These are phyloP conservation scores for Cynodonichthys magdalenae DNA, from an alignment of 2,797 vertebrate species.

Conservation along the genomic window DNA sequence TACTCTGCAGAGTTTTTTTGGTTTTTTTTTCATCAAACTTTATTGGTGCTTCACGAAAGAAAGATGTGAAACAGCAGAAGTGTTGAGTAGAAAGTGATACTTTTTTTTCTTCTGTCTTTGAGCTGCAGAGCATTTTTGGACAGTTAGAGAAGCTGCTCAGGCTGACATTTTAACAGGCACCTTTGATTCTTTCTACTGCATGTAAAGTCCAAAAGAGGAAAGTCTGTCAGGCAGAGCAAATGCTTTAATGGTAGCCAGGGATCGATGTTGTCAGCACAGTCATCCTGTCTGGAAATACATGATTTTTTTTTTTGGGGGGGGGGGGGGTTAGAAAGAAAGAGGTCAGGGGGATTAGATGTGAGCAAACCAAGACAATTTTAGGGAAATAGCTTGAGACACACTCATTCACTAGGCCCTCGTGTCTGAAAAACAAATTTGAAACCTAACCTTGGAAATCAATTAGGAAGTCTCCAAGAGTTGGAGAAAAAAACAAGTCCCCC, in stretches of 20 bases:
- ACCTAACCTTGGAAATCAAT: conserved; percentile 85
- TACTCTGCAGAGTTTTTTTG: conserved; percentile 24
- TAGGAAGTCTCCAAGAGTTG: conserved; percentile 74
- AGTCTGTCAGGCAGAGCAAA: conserved; percentile 84
- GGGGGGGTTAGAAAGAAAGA: conserved; percentile 4
- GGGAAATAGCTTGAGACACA: conserved; percentile 68
- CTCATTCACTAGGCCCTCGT: conserved; percentile 44
- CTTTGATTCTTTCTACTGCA: conserved; percentile 72
- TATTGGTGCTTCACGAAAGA: conserved; percentile 34
- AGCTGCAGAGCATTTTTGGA: conserved; percentile 17
- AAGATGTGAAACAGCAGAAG: conserved; percentile 16
- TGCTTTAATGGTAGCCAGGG: conserved; percentile 83
- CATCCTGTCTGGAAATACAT: conserved; percentile 82
- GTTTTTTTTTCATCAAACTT: conserved; percentile 54
- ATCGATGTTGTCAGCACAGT: conserved; percentile 80
- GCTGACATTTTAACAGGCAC: conserved; percentile 76
- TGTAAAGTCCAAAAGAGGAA: conserved; percentile 74
- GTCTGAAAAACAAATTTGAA: conserved; percentile 82
- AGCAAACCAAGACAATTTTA: conserved; percentile 59
- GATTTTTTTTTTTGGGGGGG: conserved; percentile 38
- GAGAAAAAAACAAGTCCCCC: conserved; percentile 53
- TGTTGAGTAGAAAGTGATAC: conserved; percentile 16
- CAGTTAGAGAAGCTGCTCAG: conserved; percentile 37
- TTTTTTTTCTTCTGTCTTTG: background rate
- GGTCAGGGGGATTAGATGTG: conserved; percentile 39